phyloP scores from a whole-genome alignment of 1,140 invertebrate species.

The Leguminivora glycinivorella region DNA sequence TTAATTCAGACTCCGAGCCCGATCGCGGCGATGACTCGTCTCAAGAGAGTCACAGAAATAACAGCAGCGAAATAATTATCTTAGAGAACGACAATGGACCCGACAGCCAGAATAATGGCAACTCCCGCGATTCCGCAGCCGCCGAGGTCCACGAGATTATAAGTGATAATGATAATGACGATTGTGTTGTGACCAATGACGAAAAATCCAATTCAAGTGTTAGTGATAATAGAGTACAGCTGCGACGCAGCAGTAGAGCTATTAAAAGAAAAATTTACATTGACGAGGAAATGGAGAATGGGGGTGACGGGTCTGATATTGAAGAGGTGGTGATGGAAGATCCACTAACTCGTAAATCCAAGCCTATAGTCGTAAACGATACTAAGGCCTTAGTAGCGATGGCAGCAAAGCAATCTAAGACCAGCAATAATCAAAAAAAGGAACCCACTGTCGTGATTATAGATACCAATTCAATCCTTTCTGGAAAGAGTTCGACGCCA shows the following conservation, averaged over 20 bases:
- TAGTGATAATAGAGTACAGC: slow-evolving; percentile 63
- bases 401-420: slow-evolving; percentile 76
- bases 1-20: slow-evolving; percentile 50
- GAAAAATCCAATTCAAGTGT: slow-evolving; percentile 45
- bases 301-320: slow-evolving; percentile 82
- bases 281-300: slow-evolving; percentile 81
- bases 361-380: slow-evolving; percentile 85
- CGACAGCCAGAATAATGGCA: slow-evolving; percentile 46
- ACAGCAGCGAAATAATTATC: slow-evolving; percentile 44
- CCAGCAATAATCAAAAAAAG: slow-evolving; percentile 76
- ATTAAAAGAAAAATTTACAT: slow-evolving; percentile 82
- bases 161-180: slow-evolving; percentile 51
- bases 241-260: slow-evolving; percentile 82
- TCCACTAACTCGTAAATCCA: slow-evolving; percentile 76
- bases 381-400: slow-evolving; percentile 87
- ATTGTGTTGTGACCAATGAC: slow-evolving; percentile 43
- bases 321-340: slow-evolving; percentile 83
- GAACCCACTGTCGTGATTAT: slow-evolving; percentile 89
- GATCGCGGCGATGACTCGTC: slow-evolving; percentile 46
- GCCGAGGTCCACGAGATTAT: slow-evolving; percentile 53
- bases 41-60: slow-evolving; percentile 45
- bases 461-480: slow-evolving; percentile 86
- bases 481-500: slow-evolving; percentile 62
- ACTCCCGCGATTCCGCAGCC: slow-evolving; percentile 40
- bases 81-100: slow-evolving; percentile 42